These are phyloP conservation scores for Dromius quadrimaculatus DNA, from an alignment of 2,888 invertebrate species.

Conservation along the genomic window DNA sequence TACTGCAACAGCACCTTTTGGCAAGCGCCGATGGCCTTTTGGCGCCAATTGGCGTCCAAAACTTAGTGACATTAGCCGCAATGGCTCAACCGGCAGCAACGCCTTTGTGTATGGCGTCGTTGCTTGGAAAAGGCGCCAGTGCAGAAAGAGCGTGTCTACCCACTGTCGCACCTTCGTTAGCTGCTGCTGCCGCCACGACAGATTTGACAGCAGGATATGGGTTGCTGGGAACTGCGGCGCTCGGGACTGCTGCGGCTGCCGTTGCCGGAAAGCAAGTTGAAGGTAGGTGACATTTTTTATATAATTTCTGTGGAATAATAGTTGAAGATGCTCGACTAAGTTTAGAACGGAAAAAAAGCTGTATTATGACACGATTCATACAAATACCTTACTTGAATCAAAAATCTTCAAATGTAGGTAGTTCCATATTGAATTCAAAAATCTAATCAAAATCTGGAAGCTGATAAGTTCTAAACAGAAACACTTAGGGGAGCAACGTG, in stretches of 20 bases:
- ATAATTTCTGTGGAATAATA: too few relatives aligned
- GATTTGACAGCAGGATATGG: constrained; percentile 71
- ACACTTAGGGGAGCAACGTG: too few relatives aligned
- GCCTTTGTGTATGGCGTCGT: constrained; percentile 68
- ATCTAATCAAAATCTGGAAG: too few relatives aligned
- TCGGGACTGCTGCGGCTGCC: constrained; percentile 78
- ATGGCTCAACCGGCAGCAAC: constrained; percentile 74
- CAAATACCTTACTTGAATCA: too few relatives aligned
- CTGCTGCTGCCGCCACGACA: constrained; percentile 74
- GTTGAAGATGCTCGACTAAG: too few relatives aligned
- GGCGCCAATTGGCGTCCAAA: constrained; percentile 90
- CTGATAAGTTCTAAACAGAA: too few relatives aligned
- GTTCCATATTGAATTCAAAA: too few relatives aligned
- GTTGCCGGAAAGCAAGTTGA: constrained; percentile 92
- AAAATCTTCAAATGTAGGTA: too few relatives aligned
- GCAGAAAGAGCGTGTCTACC: constrained; percentile 56
- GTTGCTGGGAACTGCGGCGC: constrained; percentile 78
- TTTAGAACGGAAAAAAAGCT: too few relatives aligned
- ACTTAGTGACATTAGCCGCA: constrained; percentile 89
- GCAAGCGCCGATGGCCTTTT: constrained; percentile 69
- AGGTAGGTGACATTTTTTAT: constrained; percentile 68
- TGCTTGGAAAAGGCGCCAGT: constrained; percentile 66
- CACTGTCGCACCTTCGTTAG: constrained; percentile 70
- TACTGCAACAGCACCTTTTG: constrained; percentile 62
- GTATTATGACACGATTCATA: too few relatives aligned